These are phyloP conservation scores for Ophiothrix spiculata DNA, from an alignment of 35 echinoderm and acorn worm species.

Conservation along the genomic window DNA sequence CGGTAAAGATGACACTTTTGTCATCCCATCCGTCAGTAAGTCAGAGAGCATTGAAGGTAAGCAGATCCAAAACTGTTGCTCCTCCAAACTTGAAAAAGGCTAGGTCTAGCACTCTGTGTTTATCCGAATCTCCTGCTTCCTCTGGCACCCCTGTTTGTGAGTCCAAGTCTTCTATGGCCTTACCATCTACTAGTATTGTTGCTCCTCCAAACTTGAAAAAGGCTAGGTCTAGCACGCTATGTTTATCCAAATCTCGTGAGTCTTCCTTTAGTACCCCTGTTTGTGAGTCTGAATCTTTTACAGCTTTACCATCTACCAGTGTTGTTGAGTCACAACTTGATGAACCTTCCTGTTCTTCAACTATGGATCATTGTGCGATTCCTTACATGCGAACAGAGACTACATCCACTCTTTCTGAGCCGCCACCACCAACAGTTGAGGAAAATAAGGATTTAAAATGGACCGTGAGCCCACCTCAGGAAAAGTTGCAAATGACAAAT, in stretches of 20 bases:
- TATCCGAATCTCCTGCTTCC: background rate
- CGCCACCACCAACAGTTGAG: background rate
- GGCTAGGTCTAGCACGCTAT: background rate
- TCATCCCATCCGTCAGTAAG: background rate
- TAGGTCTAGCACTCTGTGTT: background rate
- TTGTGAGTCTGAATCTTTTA: background rate
- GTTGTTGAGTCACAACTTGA: background rate
- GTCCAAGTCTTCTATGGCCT: background rate
- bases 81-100: background rate
- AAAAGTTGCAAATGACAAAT: too few relatives aligned
- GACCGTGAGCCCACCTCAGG: too few relatives aligned
- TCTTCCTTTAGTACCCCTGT: background rate
- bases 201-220: background rate
- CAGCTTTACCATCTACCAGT: background rate
- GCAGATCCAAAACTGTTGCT: background rate
- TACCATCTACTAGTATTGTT: background rate
- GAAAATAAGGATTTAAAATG: too few relatives aligned
- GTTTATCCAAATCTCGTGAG: background rate
- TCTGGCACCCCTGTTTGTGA: background rate
- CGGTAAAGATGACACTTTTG: background rate
- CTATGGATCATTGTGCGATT: too few relatives aligned
- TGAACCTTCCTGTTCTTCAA: background rate
- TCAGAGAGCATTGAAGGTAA: background rate
- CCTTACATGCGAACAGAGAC: background rate
- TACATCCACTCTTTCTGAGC: background rate